Base-by-base conservation (phyloP, 2,888 invertebrate species). In the Hyppa rectilinea region DNA sequence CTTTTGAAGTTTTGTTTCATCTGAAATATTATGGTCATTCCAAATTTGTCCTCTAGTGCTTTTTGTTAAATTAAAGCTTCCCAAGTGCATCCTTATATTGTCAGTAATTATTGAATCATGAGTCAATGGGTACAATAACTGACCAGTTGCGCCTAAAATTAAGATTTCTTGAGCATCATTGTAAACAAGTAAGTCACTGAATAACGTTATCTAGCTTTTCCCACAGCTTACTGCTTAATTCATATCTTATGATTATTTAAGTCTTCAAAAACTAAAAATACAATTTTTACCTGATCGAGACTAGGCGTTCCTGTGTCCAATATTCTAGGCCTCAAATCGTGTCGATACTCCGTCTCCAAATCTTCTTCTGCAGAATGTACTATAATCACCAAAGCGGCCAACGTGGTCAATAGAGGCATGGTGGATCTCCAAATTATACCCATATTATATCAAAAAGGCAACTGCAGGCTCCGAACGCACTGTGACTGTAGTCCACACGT, bases 321-420 rank as follows among this genome's bases (percentile, higher is more conserved):
- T 62, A 85, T 78, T 73, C 93, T 89, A n/a, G 94, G 91, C 67
- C 91, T 87, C 77, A 93, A 60, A 45, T 91, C 93, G 47, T 90
- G 88, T 72, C 89, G 87, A 71, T 91, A 91, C n/a, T 92, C 91
- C 58, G 85, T 83, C 70, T 92, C 92, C 75, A 90, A 85, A 52
- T 93, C 92, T 78, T 95, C 95, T 79, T 96, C 95, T 5, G 93
- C 92, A 38, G 95, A 92, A 82, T 95, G 91, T 81, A 94, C 96
- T 79, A 96, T 94, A 76, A 96, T 95, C 85, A 96, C 94, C 90
- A 96, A 85, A 79, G 95, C 96, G 80, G 96, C 96, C 86, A 96
- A 87, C 88, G 94, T 95, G 89, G 95, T 94, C 87, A 96, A 87
- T 85, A 95, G 90, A 77, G 94, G 92, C 95, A 96, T 96, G 77